Percentiles rank a stretch among this genome's conserved stretches.
phyloP scores from a whole-genome alignment of 2,113 vertebrate genomes.

The Tyrannus savana region DNA sequence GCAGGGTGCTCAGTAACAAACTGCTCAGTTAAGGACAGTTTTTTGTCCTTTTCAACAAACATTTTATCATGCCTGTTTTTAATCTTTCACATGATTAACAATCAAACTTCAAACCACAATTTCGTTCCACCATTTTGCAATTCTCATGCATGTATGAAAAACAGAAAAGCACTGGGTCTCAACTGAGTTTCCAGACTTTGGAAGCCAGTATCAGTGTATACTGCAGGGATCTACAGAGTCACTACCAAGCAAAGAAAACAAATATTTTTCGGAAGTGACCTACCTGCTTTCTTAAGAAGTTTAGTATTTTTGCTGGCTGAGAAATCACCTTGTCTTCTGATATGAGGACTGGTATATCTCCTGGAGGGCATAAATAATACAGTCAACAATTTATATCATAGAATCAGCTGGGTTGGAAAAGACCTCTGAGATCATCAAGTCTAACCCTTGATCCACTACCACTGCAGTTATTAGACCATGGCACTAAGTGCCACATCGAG shows the following conservation, averaged over 20 bases:
- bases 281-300: conserved; percentile 92
- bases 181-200: not conserved
- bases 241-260: not conserved
- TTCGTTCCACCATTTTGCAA: not conserved
- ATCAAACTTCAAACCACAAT: not conserved
- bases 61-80: not conserved
- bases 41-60: not conserved
- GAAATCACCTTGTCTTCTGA: conserved; percentile 81
- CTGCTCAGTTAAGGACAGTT: not conserved
- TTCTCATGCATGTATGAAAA: not conserved
- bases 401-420: too few relatives aligned
- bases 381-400: not conserved
- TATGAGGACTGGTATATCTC: conserved; percentile 84
- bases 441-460: too few relatives aligned
- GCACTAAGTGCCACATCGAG: too few relatives aligned
- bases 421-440: too few relatives aligned
- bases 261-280: not conserved
- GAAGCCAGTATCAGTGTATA: not conserved
- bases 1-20: not conserved
- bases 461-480: too few relatives aligned
- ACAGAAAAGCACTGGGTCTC: not conserved
- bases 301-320: conserved; percentile 90
- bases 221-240: not conserved
- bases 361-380: conserved; percentile 36
- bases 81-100: not conserved